Evolutionary conservation across 2,797 vertebrate genomes (phyloP).

Genomic region (Protonibea diacanthus): DNA sequence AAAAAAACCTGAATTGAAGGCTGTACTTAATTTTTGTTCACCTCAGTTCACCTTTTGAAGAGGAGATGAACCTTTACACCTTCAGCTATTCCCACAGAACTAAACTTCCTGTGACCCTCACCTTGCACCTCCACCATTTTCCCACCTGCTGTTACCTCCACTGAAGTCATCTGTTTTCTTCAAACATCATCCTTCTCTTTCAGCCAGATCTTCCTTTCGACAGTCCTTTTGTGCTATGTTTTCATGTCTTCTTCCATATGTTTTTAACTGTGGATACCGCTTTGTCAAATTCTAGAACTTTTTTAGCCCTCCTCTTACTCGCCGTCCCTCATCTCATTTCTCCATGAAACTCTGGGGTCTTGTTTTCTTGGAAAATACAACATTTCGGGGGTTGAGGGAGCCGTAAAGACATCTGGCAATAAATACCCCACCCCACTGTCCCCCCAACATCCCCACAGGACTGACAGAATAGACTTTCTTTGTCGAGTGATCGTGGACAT

Average conservation of each 20-base stretch:
- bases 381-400: conserved; percentile 45
- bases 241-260: not conserved
- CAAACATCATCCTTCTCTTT: not conserved
- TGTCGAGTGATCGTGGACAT: conserved; percentile 72
- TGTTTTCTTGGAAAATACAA: conserved; percentile 76
- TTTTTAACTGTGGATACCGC: conserved; percentile 6
- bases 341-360: conserved; percentile 49
- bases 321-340: conserved; percentile 20
- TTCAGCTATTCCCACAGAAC: conserved; percentile 7
- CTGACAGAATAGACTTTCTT: conserved; percentile 77
- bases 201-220: not conserved
- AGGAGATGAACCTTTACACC: not conserved
- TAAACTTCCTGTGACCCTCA: conserved; percentile 29
- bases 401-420: conserved; percentile 78
- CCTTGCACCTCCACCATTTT: conserved; percentile 29
- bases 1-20: conserved; percentile 2
- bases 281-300: conserved; percentile 22
- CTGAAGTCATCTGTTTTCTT: conserved; percentile 11
- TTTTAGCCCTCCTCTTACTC: conserved; percentile 8
- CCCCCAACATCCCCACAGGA: conserved; percentile 55
- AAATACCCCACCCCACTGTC: conserved; percentile 47
- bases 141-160: conserved; percentile 20
- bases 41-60: conserved; percentile 38
- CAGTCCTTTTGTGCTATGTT: not conserved
- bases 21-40: conserved; percentile 17